These are phyloP conservation scores for Parapristionchus giblindavisi DNA, from an alignment of 2,888 invertebrate species.

Conservation along the genomic window DNA sequence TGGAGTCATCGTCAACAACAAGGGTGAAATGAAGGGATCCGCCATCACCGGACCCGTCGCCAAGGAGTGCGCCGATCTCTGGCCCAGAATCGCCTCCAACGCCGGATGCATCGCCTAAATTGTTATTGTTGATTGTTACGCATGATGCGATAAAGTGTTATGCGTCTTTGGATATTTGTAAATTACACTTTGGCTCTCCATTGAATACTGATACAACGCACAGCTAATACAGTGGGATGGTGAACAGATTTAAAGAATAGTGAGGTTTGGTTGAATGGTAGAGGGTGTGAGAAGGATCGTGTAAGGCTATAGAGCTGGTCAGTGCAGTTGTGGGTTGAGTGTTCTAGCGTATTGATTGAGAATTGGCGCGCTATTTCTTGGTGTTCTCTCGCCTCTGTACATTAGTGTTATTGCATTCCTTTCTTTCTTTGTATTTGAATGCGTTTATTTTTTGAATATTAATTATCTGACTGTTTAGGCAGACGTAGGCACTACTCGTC, in stretches of 20 bases:
- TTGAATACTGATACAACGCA: slow-evolving; percentile 11
- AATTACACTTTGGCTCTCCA: slow-evolving; percentile 24
- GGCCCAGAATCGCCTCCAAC: slow-evolving; percentile 99
- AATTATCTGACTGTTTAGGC: too few relatives aligned
- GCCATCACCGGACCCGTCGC: slow-evolving; percentile 99
- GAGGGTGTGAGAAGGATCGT: background rate
- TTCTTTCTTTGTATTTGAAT: too few relatives aligned
- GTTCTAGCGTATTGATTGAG: slow-evolving; percentile 18
- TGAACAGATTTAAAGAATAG: background rate
- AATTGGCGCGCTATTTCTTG: background rate
- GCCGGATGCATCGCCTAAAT: slow-evolving; percentile 93
- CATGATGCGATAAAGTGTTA: slow-evolving; percentile 34
- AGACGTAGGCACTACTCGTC: background rate
- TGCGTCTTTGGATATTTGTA: slow-evolving; percentile 2
- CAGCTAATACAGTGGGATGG: background rate
- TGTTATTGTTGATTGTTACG: slow-evolving; percentile 42
- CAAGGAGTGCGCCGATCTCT: slow-evolving; percentile 98
- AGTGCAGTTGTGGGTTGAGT: background rate
- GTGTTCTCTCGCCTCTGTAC: slow-evolving; percentile 12
- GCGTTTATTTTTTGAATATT: too few relatives aligned
- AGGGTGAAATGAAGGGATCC: slow-evolving; percentile 99
- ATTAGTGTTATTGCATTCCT: slow-evolving; percentile 19
- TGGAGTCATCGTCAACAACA: slow-evolving; percentile 99
- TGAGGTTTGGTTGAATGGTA: background rate
- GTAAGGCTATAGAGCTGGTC: background rate